Evolutionary conservation across 2,797 vertebrate genomes (phyloP).

Genomic region (Argyrosomus regius): DNA sequence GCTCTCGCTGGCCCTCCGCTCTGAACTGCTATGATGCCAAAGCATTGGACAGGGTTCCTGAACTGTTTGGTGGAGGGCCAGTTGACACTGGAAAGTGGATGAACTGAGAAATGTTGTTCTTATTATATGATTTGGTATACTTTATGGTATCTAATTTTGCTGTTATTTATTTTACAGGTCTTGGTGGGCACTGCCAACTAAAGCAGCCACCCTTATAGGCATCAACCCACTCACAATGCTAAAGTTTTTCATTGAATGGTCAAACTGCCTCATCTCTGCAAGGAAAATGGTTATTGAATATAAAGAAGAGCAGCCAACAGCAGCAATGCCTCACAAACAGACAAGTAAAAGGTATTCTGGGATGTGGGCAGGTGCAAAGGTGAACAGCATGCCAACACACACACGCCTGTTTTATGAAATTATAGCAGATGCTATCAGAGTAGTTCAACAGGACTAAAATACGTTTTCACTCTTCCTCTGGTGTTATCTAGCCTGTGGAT

Average conservation of each 20-base stretch:
- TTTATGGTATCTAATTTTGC: conserved; percentile 44
- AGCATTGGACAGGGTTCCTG: conserved; percentile 41
- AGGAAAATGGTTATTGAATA: conserved; percentile 1
- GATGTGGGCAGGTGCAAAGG: conserved; percentile 15
- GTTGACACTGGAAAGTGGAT: conserved; percentile 32
- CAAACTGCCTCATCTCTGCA: conserved; percentile 24
- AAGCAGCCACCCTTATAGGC: conserved; percentile 11
- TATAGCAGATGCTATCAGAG: conserved; percentile 56
- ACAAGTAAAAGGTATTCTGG: conserved; percentile 21
- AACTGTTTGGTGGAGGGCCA: conserved; percentile 38
- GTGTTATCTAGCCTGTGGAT: neutral
- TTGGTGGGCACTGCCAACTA: conserved; percentile 16
- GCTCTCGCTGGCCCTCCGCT: conserved; percentile 56
- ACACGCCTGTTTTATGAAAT: conserved; percentile 41
- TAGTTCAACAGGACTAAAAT: conserved; percentile 1
- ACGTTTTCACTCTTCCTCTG: neutral
- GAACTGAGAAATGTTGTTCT: conserved; percentile 56
- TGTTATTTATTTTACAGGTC: conserved; percentile 72
- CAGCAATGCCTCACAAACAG: conserved; percentile 18
- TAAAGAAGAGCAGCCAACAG: conserved; percentile 12
- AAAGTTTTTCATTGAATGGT: conserved; percentile 24
- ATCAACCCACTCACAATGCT: conserved; percentile 39
- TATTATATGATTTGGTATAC: conserved; percentile 45
- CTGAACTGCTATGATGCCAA: conserved; percentile 72
- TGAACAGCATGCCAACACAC: conserved; percentile 12